Base-by-base conservation (phyloP, 2,797 vertebrate species). In the Oceanodroma leucorhoa region DNA sequence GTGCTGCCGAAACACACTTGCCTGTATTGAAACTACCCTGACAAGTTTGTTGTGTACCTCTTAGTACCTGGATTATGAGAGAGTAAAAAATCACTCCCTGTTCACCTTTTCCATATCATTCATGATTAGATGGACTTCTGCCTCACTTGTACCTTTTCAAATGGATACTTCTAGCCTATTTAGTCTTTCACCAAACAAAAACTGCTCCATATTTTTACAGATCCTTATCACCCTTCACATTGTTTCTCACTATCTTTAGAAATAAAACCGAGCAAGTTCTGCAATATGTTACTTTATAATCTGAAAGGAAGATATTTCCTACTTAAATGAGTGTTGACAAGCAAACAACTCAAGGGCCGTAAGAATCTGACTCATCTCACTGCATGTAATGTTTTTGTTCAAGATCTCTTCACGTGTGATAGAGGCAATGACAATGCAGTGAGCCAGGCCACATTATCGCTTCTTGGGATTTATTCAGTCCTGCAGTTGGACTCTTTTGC, bases 311-410 rank as follows among this genome's bases (percentile, higher is more conserved):
- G 40, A 2, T 50, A 69, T 19, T 54, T 80, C 34, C 30, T 54
- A 17, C 50, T 70, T 36, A 41, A 84, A 58, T 6, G 23, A 64
- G 23, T 20, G 19, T 11, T 64, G 62, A 48, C 62, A 80, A 46
- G 50, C 38, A 46, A 67, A 61, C 36, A n/a, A 1, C 43, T 51
- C 60, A 26, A 54, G 48, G 10, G 60, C 54, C 0, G 0, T 43
- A 48, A 64, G 51, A 84, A 58, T 53, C 67, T 34, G 38, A 76
- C 34, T 70, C 45, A 27, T 10, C 27, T 43, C 57, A 30, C 20
- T 43, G 50, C 64, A 22, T 60, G 60, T 34, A 22, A n/a, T 38
- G 15, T 30, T 76, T 65, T 38, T 48, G 38, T 34, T 76, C 75
- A 54, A 0, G 14, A 24, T 26, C 41, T 64, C 18, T 55, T 65